Percentiles rank a stretch among this genome's conserved stretches.
phyloP scores from a whole-genome alignment of 2,797 vertebrate species.

The Melanotaenia nigrans region DNA sequence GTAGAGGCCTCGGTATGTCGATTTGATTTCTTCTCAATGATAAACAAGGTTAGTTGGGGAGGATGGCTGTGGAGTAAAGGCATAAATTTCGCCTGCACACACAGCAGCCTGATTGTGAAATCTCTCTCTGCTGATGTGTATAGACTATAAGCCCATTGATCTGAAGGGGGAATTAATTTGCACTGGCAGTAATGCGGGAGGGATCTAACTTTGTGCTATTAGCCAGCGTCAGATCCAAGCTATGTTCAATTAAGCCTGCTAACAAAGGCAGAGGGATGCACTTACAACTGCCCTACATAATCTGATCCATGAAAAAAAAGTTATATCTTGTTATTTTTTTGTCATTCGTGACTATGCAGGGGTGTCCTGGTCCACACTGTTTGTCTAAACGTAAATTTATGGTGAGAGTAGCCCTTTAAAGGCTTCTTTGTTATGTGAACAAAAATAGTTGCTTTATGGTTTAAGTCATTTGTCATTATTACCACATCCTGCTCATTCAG shows the following conservation, averaged over 20 bases:
- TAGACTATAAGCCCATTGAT: conserved; percentile 71
- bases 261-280: conserved; percentile 51
- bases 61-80: conserved; percentile 19
- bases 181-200: conserved; percentile 64
- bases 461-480: conserved; percentile 54
- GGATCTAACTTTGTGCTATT: conserved; percentile 65
- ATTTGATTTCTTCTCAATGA: conserved; percentile 54
- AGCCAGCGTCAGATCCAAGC: conserved; percentile 61
- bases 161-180: conserved; percentile 69
- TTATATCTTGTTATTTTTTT: conserved; percentile 14
- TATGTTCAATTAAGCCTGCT: conserved; percentile 65
- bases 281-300: conserved; percentile 34
- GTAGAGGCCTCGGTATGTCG: conserved; percentile 32
- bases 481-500: conserved; percentile 39
- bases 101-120: conserved; percentile 52
- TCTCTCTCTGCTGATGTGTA: conserved; percentile 56
- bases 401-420: conserved; percentile 35
- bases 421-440: conserved; percentile 28
- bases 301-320: conserved; percentile 26
- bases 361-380: conserved; percentile 25
- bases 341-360: conserved; percentile 18
- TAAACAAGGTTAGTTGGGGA: conserved; percentile 38
- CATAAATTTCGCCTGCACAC: conserved; percentile 58
- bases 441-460: conserved; percentile 34
- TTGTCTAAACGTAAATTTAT: conserved; percentile 27